Percentiles rank a stretch among this genome's conserved stretches.
Evolutionary conservation across 2,888 invertebrate species (phyloP).

Genomic region (Rotaria magnacalcarata): DNA sequence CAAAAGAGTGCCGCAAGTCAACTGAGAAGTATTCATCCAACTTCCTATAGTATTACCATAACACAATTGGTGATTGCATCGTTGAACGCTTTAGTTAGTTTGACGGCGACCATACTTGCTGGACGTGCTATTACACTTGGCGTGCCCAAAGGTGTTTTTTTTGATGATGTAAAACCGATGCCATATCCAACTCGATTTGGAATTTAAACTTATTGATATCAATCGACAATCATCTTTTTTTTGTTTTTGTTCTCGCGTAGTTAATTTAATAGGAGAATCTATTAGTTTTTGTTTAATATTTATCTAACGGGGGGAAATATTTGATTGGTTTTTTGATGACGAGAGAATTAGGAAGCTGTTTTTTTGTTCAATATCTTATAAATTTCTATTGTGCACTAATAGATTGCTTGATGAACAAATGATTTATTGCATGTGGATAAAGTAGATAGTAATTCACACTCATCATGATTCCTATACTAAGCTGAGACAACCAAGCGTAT

Average conservation of each 20-base stretch:
- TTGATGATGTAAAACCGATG: background rate
- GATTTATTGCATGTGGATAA: too few relatives aligned
- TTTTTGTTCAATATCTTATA: too few relatives aligned
- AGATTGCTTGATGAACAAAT: too few relatives aligned
- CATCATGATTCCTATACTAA: too few relatives aligned
- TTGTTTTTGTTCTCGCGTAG: background rate
- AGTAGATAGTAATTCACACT: too few relatives aligned
- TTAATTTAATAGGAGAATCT: background rate
- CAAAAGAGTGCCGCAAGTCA: background rate
- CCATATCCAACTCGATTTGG: background rate
- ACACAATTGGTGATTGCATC: background rate
- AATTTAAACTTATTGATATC: background rate
- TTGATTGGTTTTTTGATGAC: too few relatives aligned
- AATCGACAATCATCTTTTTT: background rate
- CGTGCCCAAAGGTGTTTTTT: conserved; percentile 24
- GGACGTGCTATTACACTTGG: conserved; percentile 33
- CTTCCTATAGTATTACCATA: background rate
- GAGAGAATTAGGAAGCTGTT: too few relatives aligned
- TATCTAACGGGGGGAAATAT: too few relatives aligned
- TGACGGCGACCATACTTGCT: background rate
- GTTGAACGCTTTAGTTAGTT: background rate
- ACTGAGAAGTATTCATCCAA: background rate
- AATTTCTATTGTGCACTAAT: too few relatives aligned
- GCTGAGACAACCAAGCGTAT: too few relatives aligned
- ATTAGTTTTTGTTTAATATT: too few relatives aligned